These are phyloP conservation scores for Xenentodon cancila DNA, from an alignment of 2,797 vertebrate species.

Conservation along the genomic window DNA sequence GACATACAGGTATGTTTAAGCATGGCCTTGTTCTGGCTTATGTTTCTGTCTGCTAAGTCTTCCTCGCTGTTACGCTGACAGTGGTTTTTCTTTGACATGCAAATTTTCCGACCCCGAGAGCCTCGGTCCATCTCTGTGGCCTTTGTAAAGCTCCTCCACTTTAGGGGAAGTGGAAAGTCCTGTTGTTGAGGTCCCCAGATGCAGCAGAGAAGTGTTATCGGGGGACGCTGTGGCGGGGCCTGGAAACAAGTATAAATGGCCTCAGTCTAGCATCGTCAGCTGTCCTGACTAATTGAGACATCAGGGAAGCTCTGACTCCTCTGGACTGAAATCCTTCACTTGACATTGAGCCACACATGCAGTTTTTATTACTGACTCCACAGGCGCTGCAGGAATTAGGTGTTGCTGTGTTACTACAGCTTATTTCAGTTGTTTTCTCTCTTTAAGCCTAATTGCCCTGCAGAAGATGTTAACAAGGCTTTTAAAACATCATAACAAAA, in stretches of 20 bases:
- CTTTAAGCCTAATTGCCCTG: constrained; percentile 18
- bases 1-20: constrained; percentile 35
- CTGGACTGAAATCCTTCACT: constrained; percentile 58
- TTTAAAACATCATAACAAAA: constrained; percentile 20
- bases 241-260: constrained; percentile 64
- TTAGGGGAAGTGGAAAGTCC: constrained; percentile 66
- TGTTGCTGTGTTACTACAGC: constrained; percentile 23
- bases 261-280: constrained; percentile 49
- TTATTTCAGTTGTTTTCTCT: constrained; percentile 26
- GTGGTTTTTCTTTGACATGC: constrained; percentile 78
- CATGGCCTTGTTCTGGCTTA: constrained; percentile 46
- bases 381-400: constrained; percentile 19
- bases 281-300: constrained; percentile 44
- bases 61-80: constrained; percentile 66
- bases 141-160: constrained; percentile 47
- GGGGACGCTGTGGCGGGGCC: constrained; percentile 35
- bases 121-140: constrained; percentile 53
- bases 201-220: constrained; percentile 50
- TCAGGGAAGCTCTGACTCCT: constrained; percentile 41
- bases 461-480: constrained; percentile 17
- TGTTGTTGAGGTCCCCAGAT: constrained; percentile 42
- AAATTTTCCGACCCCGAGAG: constrained; percentile 68
- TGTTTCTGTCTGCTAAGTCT: constrained; percentile 64
- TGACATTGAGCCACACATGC: constrained; percentile 70
- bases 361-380: constrained; percentile 56